Conservation (phyloP, 2,888 invertebrate species). For the Pemphredon lugubris region DNA sequence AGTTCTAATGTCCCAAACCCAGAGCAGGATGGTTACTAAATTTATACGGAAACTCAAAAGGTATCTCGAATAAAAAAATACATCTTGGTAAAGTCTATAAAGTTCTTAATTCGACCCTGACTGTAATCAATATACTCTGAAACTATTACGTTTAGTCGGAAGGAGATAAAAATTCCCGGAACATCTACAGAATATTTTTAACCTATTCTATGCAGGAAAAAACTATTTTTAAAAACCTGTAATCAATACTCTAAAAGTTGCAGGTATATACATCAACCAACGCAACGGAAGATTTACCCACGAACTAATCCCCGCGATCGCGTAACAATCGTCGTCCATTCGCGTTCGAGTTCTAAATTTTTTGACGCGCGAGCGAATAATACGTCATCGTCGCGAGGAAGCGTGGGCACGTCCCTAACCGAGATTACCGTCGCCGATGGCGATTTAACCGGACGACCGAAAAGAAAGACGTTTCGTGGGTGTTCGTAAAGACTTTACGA, state of each 20-base stretch:
- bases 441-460: conserved; percentile 17
- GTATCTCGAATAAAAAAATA: not conserved
- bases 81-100: too few species aligned
- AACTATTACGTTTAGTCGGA: too few species aligned
- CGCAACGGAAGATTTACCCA: conserved; percentile 4
- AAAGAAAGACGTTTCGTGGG: conserved; percentile 22
- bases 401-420: conserved; percentile 39
- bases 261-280: not conserved
- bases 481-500: conserved; percentile 18
- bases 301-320: conserved; percentile 9
- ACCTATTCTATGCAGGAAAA: too few species aligned
- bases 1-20: conserved; percentile 4
- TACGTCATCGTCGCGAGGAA: not conserved
- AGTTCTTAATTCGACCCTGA: too few species aligned
- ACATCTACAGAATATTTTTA: too few species aligned
- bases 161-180: too few species aligned
- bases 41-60: too few species aligned
- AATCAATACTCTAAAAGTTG: too few species aligned
- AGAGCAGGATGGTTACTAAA: too few species aligned
- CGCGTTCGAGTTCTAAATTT: too few species aligned
- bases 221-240: too few species aligned
- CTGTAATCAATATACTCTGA: too few species aligned
- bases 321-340: not conserved
- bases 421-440: conserved; percentile 17
- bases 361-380: not conserved